Conservation (phyloP, 92 coral and sea anemone genomes). For the Palythoa grandis region DNA sequence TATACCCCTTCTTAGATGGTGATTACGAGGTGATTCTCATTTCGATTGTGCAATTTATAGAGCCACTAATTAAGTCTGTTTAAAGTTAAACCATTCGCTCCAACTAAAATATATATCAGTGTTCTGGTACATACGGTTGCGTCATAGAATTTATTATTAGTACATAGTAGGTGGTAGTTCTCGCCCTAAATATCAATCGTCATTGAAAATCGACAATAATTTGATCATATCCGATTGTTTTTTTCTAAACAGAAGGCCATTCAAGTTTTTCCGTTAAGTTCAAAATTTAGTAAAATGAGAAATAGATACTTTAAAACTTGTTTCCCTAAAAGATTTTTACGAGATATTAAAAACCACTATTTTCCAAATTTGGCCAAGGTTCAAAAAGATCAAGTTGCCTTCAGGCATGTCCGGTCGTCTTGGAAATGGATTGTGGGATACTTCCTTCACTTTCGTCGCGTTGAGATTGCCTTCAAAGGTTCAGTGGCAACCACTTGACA, state of each 20-base stretch:
- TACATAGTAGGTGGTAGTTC: too few species aligned
- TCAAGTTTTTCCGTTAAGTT: not conserved
- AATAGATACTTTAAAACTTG: not conserved
- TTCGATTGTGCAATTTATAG: too few species aligned
- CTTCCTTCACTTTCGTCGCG: conserved; percentile 7
- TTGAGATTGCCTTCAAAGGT: not conserved
- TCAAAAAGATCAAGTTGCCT: not conserved
- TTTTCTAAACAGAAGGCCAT: not conserved
- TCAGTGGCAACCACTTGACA: conserved; percentile 25
- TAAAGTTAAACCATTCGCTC: too few species aligned
- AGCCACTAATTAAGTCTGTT: too few species aligned
- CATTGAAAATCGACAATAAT: not conserved
- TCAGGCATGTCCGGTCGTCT: conserved; percentile 36
- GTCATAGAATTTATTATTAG: not conserved
- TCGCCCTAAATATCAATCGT: not conserved
- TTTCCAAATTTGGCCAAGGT: conserved; percentile 6
- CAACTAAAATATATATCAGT: too few species aligned
- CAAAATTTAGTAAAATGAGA: not conserved
- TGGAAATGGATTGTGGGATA: conserved; percentile 32
- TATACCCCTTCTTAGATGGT: too few species aligned
- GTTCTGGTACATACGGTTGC: not conserved
- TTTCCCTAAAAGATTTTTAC: not conserved
- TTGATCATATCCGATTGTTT: not conserved
- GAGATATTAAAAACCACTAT: too few species aligned
- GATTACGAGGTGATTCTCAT: too few species aligned